phyloP scores from a whole-genome alignment of 1,140 invertebrate species.

The Drosophila willistoni region DNA sequence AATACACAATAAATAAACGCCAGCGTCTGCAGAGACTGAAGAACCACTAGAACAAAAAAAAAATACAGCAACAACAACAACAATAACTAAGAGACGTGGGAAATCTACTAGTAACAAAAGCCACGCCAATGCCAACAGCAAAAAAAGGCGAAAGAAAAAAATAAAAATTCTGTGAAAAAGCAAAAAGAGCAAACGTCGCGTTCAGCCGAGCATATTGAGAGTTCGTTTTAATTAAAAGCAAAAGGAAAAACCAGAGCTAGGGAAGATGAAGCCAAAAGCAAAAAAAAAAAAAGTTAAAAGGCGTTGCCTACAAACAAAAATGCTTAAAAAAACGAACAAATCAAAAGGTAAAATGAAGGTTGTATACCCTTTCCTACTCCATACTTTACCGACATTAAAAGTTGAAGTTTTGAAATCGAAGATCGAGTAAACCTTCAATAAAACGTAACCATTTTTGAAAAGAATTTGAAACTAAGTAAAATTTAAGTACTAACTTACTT shows the following conservation, averaged over 20 bases:
- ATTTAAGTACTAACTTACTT: no score
- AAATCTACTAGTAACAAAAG: conserved; percentile 68
- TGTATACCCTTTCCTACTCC: background rate
- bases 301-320: conserved; percentile 47
- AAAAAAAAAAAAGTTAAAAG: conserved; percentile 34
- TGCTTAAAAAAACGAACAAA: background rate
- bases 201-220: conserved; percentile 70
- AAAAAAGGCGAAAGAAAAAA: conserved; percentile 25
- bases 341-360: background rate
- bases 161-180: conserved; percentile 50
- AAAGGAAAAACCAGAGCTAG: conserved; percentile 50
- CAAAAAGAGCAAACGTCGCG: conserved; percentile 52
- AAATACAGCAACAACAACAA: conserved; percentile 27
- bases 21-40: conserved; percentile 55
- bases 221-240: conserved; percentile 78
- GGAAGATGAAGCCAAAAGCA: conserved; percentile 28
- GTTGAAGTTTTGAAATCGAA: no score
- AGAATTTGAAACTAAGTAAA: no score
- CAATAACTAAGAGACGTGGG: conserved; percentile 61
- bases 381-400: no score
- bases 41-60: conserved; percentile 9
- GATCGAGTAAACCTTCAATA: no score
- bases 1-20: conserved; percentile 69
- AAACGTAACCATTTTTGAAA: no score
- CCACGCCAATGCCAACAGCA: conserved; percentile 54